Percentiles rank a stretch among this genome's conserved stretches.
These are phyloP conservation scores for Dryobota labecula DNA, from an alignment of 2,888 invertebrate species.

Conservation along the genomic window DNA sequence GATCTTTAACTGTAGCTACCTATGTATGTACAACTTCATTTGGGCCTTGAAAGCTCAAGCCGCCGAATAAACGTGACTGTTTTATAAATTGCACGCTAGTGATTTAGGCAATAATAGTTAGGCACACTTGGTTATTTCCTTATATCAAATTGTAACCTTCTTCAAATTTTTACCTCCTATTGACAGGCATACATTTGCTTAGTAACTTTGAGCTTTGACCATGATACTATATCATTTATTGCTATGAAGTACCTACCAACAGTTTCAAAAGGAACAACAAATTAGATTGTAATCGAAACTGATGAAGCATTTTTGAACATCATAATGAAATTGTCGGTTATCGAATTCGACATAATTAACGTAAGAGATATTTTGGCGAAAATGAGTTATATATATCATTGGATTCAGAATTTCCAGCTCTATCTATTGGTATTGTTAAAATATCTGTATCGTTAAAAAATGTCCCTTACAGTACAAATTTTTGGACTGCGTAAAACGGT, in stretches of 20 bases:
- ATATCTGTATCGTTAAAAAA: too few relatives aligned
- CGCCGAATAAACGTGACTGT: constrained; percentile 60
- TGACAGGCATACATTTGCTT: constrained; percentile 1
- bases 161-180: constrained; percentile 14
- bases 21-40: constrained; percentile 42
- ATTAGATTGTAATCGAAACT: constrained; percentile 25
- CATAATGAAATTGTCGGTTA: constrained; percentile 32
- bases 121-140: constrained; percentile 42
- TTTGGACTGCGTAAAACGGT: too few relatives aligned
- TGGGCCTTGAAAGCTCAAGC: constrained; percentile 54
- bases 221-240: constrained; percentile 3
- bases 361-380: too few relatives aligned
- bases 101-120: constrained; percentile 54
- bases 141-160: constrained; percentile 41
- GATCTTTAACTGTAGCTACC: constrained; percentile 29
- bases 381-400: too few relatives aligned
- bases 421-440: too few relatives aligned
- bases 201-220: background rate
- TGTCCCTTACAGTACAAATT: too few relatives aligned
- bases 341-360: too few relatives aligned
- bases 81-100: constrained; percentile 53
- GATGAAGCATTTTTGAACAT: constrained; percentile 24
- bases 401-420: too few relatives aligned
- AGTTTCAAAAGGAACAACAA: constrained; percentile 23
- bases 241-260: background rate